Base-by-base conservation (phyloP, 23 tunicate genomes). In the Clavelina lepadiformis region DNA sequence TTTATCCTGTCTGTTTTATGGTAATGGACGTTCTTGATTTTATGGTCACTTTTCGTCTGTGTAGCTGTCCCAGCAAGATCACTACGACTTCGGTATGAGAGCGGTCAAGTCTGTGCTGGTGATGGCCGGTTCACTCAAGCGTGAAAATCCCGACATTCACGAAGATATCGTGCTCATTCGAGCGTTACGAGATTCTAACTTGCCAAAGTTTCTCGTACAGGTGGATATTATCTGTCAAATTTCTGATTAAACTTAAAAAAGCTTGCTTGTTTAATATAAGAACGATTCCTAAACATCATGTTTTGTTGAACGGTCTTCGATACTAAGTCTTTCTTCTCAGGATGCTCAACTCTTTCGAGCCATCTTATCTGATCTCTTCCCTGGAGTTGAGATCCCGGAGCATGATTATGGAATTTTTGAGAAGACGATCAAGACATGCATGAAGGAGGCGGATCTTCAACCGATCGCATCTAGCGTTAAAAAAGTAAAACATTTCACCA, bases 381-480 rank as follows among this genome's bases (percentile, higher is more conserved):
- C 99, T n/a, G 99, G 99, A 1, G 94, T 94, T 29, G 99, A 94
- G 31, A 94, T 94, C 65, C 99, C 99, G 2, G 99, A 94, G 41
- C 99, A 94, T 44, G 99, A 94, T 38, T 94, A 94, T 41, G 99
- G 99, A n/a, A 73, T 86, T 3, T 94, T 94, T 41, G 89, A 85
- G 57, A 63, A 83, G 20, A 94, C 99, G 7, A 86, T 94, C 56
- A 85, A 86, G 46, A 69, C 76, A 33, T 79, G 95, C 51, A 51
- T 88, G 66, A 51, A 63, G 59, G 85, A 75, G 34, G 86, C 77
- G 20, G 68, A 94, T 33, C 63, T 94, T 45, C 91, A 86, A 62
- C 95, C 94, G 5, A 82, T 94, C 33, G 70, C 93, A 11, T 26
- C 89, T 6, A 58, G 81, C 63, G 97, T 89, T 26, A 89, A 89